These are phyloP conservation scores for Peromyscus eremicus DNA, from an alignment of 2,797 vertebrate species.

Conservation along the genomic window DNA sequence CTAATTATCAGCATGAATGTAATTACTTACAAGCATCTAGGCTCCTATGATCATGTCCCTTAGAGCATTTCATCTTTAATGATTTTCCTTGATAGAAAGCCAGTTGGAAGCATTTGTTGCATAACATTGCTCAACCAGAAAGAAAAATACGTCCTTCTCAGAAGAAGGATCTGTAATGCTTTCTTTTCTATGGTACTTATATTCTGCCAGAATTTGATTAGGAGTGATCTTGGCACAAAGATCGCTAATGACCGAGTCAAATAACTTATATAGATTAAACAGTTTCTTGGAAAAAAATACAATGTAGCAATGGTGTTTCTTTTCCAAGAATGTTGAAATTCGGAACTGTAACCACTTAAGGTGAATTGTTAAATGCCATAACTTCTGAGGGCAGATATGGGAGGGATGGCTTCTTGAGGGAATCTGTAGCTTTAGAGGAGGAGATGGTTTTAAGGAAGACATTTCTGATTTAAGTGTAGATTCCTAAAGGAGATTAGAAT, in stretches of 20 bases:
- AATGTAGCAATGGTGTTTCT: conserved; percentile 68
- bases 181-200: conserved; percentile 84
- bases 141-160: conserved; percentile 84
- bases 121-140: conserved; percentile 87
- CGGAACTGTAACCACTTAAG: conserved; percentile 66
- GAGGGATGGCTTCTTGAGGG: neutral
- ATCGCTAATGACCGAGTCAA: conserved; percentile 83
- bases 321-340: conserved; percentile 77
- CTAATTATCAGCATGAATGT: conserved; percentile 86
- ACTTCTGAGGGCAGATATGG: conserved; percentile 10
- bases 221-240: conserved; percentile 85
- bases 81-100: conserved; percentile 88
- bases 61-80: conserved; percentile 87
- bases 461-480: neutral
- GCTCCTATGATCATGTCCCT: conserved; percentile 84
- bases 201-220: conserved; percentile 88
- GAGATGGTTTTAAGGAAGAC: conserved; percentile 32
- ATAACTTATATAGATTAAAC: conserved; percentile 83
- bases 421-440: conserved; percentile 25
- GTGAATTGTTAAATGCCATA: conserved; percentile 71
- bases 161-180: conserved; percentile 86
- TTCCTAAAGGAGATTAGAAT: neutral
- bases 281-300: conserved; percentile 75
- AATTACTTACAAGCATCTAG: conserved; percentile 84
- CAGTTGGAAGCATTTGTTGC: conserved; percentile 88